Evolutionary conservation across 2,113 vertebrate genomes (phyloP).

Genomic region (Scopus umbretta): DNA sequence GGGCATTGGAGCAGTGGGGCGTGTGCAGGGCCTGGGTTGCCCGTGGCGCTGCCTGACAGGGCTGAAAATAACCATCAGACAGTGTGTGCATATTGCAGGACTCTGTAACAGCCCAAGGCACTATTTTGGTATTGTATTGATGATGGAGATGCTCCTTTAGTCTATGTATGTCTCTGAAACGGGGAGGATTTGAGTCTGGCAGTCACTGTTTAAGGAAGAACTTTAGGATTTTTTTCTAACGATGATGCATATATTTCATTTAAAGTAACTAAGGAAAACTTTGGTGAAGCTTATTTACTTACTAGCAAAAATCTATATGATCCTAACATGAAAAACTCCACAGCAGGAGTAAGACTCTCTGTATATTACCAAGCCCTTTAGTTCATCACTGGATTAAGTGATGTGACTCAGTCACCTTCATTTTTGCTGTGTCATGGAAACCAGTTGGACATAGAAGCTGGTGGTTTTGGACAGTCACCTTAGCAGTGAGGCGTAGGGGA

Average conservation of each 20-base stretch:
- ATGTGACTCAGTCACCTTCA: neutral
- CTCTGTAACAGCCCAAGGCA: neutral
- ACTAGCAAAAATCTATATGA: neutral
- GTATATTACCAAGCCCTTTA: neutral
- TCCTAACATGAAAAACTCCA: neutral
- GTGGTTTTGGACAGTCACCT: neutral
- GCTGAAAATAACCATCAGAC: neutral
- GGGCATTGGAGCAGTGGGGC: too few relatives aligned
- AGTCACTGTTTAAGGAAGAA: neutral
- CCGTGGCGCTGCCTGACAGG: too few relatives aligned
- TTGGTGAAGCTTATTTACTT: neutral
- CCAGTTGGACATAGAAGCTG: neutral
- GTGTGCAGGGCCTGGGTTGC: too few relatives aligned
- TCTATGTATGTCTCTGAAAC: neutral
- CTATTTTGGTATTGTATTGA: neutral
- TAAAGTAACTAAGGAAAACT: neutral
- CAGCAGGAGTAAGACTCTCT: neutral
- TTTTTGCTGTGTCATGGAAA: neutral
- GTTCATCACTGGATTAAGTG: neutral
- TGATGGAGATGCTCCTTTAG: neutral
- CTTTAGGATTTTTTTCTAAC: neutral
- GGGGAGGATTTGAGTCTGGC: neutral
- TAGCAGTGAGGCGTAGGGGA: neutral
- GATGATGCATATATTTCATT: neutral
- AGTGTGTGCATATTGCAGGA: neutral